Evolutionary conservation across 2,797 vertebrate genomes (phyloP).

Genomic region (Smutsia temminckii): DNA sequence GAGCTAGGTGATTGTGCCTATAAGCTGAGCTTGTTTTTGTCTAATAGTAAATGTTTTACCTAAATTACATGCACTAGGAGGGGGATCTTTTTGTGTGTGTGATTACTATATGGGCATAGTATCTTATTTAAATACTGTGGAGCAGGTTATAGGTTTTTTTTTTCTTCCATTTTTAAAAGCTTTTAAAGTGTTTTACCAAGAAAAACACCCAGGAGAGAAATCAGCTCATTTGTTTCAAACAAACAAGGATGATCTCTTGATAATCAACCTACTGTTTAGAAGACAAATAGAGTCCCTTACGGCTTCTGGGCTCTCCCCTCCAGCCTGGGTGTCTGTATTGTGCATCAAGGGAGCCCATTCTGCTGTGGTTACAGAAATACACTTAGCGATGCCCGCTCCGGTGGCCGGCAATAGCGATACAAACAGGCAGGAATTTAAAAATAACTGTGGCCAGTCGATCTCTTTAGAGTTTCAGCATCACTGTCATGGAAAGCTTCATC

Average conservation of each 20-base stretch:
- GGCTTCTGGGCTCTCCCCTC: constrained; percentile 65
- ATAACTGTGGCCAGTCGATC: constrained; percentile 69
- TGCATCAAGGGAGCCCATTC: constrained; percentile 70
- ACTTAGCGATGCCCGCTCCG: constrained; percentile 42
- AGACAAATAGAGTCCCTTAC: constrained; percentile 74
- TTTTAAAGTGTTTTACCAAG: constrained; percentile 66
- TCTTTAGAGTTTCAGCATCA: constrained; percentile 62
- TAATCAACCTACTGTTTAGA: constrained; percentile 80
- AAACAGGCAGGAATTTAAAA: constrained; percentile 77
- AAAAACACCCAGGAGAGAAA: constrained; percentile 79
- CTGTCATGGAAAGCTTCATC: constrained; percentile 77
- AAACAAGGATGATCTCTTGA: constrained; percentile 83
- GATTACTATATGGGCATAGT: neutral
- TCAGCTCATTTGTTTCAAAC: constrained; percentile 77
- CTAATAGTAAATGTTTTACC: neutral
- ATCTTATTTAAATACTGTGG: neutral
- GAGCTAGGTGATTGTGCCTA: neutral
- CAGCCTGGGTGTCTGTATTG: constrained; percentile 60
- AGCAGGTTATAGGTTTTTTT: neutral
- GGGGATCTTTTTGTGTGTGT: neutral
- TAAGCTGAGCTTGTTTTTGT: neutral
- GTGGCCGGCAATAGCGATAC: constrained; percentile 7
- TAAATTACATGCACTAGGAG: neutral
- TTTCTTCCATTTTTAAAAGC: neutral
- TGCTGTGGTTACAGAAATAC: constrained; percentile 77